Evolutionary conservation across 2,113 vertebrate species (phyloP), one percentile per base, ranked within the genome.

Genomic region (Gadus macrocephalus): DNA sequence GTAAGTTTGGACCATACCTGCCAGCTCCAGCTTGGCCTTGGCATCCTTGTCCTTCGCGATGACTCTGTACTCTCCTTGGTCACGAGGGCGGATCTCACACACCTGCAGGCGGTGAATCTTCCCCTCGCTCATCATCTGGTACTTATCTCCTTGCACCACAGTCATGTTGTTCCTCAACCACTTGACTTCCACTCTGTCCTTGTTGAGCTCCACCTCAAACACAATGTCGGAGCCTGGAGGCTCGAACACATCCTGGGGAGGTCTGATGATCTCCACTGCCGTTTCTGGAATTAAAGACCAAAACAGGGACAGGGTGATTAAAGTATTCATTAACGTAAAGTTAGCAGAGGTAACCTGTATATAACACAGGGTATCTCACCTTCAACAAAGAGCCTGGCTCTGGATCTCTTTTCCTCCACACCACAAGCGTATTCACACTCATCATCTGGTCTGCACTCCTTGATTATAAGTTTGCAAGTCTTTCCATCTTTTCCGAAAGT

Each of bases 121-220:
- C 67, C 96, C 97, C 87, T 98, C 97, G 72, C 95, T 98, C 94
- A 98, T 95, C 97, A 99, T 99, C 91, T 98, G 96, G 86, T 96
- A 94, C 79, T 99, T 99, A 85, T 99, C 97, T 85, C 97, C 96
- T 80, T 98, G 96, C 71, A 98, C 90, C 0, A 99, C 87, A 1
- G 95, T 92, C 96, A 99, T 99, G 72, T 98, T 99, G 83, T 98
- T 98, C 85, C 96, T 95, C 67, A 99, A 20, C 97, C 97, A 99
- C 67, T 96, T 97, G 69, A 98, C 95, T 76, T 98, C 95, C 75
- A 97, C 95, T 64, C 93, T 92, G 78, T 99, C 97, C 86, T 99
- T 99, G 87, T 99, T 99, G 62, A 99, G 90, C 75, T 98, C 97
- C 25, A 94, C 96, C 68, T 93, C 93, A 74, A 95, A 99, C 70